Base-by-base conservation (phyloP, 64 coral and sea anemone genomes). In the Actinia tenebrosa region DNA sequence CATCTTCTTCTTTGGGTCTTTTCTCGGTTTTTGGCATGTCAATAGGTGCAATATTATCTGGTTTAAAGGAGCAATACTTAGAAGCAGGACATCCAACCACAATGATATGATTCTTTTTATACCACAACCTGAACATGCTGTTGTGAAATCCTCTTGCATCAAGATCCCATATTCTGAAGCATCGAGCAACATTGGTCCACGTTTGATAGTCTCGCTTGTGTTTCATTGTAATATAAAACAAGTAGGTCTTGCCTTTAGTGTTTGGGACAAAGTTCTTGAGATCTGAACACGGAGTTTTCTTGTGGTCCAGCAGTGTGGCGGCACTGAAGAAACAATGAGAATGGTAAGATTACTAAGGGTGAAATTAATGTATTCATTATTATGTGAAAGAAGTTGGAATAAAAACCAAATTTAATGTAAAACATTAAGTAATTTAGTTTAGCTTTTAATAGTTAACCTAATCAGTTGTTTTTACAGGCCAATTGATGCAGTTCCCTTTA, bases 41-140 rank as follows among this genome's bases (percentile, higher is more conserved):
- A 66, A 98, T 88, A 83, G 95, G 95, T 53, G 69, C 45, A 80
- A 93, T 10, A 56, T 68, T 79, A 1, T 64, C 82, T 42, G 95
- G 95, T 83, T 98, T 98, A 46, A 91, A 62, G 1, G 87, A 82
- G 27, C 89, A 98, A 50, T 98, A 98, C 8, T 53, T 79, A 23
- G 95, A 98, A 10, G 72, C n/a, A 5, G 95, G 95, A 85, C 82
- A 89, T 25, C 95, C 95, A 13, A 98, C 89, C 16, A 98, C 85
- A 23, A 98, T 82, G 42, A 98, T 60, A 37, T 98, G 95, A 68
- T 93, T 98, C 90, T 93, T 90, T 81, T 98, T 98, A 26, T 93
- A 75, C 91, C 95, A 98, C 63, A 98, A 89, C 82, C 95, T 90
- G 83, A 89, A 93, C 82, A 93, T 86, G 66, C 95, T 90, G 53